Conservation (phyloP, 2,113 vertebrate species). For the Pterocles orientalis region DNA sequence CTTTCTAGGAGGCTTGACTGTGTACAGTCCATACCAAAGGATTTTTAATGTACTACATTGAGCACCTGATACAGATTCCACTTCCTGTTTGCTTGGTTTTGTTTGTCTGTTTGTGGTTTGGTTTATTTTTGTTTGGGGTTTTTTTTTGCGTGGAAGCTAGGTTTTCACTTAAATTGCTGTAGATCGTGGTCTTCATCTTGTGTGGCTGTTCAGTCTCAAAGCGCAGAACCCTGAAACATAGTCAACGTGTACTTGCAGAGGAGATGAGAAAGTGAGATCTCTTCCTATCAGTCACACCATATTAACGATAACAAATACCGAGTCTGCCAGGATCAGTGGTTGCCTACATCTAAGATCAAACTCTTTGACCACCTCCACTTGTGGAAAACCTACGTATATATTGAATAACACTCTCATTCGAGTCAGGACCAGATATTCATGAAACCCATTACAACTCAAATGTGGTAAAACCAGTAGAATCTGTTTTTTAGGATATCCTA, state of each 20-base stretch:
- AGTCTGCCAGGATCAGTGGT: not conserved
- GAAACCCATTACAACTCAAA: not conserved
- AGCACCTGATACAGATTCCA: accelerated
- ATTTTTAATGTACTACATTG: not conserved
- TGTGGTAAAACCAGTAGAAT: not conserved
- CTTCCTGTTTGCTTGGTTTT: not conserved
- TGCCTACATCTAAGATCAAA: not conserved
- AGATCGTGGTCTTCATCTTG: not conserved
- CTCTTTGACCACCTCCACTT: not conserved
- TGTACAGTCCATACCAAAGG: not conserved
- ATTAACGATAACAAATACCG: not conserved
- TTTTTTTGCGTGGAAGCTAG: not conserved
- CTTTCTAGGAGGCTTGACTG: not conserved
- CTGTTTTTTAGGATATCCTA: not conserved
- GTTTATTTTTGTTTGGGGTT: not conserved
- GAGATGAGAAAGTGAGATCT: not conserved
- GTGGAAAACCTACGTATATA: not conserved
- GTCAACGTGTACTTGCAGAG: not conserved
- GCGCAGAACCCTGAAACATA: not conserved
- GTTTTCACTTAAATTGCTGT: not conserved
- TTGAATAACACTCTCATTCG: not conserved
- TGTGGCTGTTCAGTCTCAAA: not conserved
- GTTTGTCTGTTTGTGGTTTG: not conserved
- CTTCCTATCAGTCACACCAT: not conserved
- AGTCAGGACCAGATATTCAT: not conserved